Evolutionary conservation across 1,140 invertebrate species (phyloP).

Genomic region (Ostrea denselamellosa): DNA sequence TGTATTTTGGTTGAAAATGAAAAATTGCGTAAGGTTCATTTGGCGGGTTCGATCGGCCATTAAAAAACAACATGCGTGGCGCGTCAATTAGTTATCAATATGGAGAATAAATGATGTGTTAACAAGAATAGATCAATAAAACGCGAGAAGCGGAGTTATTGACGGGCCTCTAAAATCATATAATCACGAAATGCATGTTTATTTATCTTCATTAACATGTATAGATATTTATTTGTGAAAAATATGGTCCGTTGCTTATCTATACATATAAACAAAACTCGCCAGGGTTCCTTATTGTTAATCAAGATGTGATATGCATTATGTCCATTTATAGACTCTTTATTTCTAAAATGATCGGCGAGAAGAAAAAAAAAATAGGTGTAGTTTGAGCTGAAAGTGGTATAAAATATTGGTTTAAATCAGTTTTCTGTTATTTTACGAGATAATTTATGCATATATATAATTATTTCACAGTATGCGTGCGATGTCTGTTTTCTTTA

Average conservation of each 20-base stretch:
- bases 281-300: neutral
- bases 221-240: neutral
- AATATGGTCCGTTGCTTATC: neutral
- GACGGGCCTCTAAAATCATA: neutral
- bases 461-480: neutral
- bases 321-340: neutral
- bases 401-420: neutral
- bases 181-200: neutral
- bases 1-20: constrained; percentile 18
- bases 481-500: neutral
- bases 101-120: constrained; percentile 27
- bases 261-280: neutral
- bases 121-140: constrained; percentile 3
- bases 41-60: constrained; percentile 11
- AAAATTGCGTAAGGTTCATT: constrained; percentile 26
- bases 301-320: neutral
- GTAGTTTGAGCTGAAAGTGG: neutral
- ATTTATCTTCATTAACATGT: neutral
- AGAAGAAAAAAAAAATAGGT: neutral
- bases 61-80: constrained; percentile 1
- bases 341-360: neutral
- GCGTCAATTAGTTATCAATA: constrained; percentile 22
- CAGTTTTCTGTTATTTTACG: neutral
- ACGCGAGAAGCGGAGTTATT: neutral
- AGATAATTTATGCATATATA: neutral